Percentiles rank a stretch among this genome's conserved stretches.
Evolutionary conservation across 2,113 vertebrate genomes (phyloP).

Genomic region (Entosphenus tridentatus): DNA sequence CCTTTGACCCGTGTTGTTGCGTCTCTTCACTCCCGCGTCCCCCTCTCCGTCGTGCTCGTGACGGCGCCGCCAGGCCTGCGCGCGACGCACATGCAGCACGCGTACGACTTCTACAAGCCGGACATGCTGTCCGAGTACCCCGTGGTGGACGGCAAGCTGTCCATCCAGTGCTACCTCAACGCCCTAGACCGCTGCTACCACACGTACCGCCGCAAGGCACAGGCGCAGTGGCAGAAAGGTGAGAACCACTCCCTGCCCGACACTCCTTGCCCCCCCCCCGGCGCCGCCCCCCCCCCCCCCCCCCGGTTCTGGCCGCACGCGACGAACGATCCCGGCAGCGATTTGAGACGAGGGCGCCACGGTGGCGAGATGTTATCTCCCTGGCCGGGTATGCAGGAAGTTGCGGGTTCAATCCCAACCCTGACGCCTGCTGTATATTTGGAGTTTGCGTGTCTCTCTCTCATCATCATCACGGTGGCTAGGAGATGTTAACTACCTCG

Average conservation of each 20-base stretch:
- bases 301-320: not conserved
- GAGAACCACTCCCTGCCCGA: accelerated
- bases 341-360: too few relatives aligned
- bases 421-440: too few relatives aligned
- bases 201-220: slow-evolving; percentile 71
- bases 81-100: slow-evolving; percentile 90
- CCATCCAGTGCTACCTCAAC: slow-evolving; percentile 86
- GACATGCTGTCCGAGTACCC: slow-evolving; percentile 91
- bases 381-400: too few relatives aligned
- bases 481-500: too few relatives aligned
- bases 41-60: not conserved
- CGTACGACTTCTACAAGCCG: slow-evolving; percentile 92
- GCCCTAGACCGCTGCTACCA: slow-evolving; percentile 76
- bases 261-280: too few relatives aligned
- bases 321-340: too few relatives aligned
- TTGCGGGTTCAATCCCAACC: too few relatives aligned
- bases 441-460: too few relatives aligned
- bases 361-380: too few relatives aligned
- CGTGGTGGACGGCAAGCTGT: slow-evolving; percentile 75
- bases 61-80: slow-evolving; percentile 36
- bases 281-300: not conserved
- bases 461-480: too few relatives aligned
- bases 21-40: not conserved
- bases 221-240: slow-evolving; percentile 78
- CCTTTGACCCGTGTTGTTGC: too few relatives aligned